Conservation (phyloP, 2,888 invertebrate species). For the Cabera pusaria region DNA sequence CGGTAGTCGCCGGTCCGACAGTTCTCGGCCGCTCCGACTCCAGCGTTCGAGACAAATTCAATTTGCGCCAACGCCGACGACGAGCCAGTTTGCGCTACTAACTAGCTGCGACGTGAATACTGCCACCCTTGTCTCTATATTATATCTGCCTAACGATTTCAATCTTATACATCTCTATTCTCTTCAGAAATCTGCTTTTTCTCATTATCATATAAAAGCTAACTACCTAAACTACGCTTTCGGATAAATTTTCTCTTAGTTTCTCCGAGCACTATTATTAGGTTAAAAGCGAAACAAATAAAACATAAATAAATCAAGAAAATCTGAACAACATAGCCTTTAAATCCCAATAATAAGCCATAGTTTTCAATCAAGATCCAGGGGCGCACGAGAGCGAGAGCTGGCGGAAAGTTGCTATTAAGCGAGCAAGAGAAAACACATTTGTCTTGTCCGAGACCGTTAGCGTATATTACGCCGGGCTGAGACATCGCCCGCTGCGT, state of each 20-base stretch:
- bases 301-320: constrained; percentile 31
- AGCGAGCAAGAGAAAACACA: constrained; percentile 79
- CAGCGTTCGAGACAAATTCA: constrained; percentile 74
- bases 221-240: background rate
- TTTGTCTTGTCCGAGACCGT: constrained; percentile 81
- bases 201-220: constrained; percentile 1
- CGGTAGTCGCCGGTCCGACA: constrained; percentile 35
- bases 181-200: constrained; percentile 20
- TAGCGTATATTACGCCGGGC: constrained; percentile 77
- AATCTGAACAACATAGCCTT: constrained; percentile 30
- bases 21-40: constrained; percentile 37
- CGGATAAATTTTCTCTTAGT: background rate
- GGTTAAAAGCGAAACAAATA: constrained; percentile 7
- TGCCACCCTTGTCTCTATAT: constrained; percentile 63
- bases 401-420: constrained; percentile 60
- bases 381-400: constrained; percentile 47
- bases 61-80: constrained; percentile 75
- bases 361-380: constrained; percentile 70
- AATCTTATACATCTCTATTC: constrained; percentile 36
- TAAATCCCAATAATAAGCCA: constrained; percentile 60
- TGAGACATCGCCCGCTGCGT: constrained; percentile 71
- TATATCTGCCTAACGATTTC: constrained; percentile 57
- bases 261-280: background rate
- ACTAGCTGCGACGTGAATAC: constrained; percentile 76
- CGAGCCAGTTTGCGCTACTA: constrained; percentile 77